These are phyloP conservation scores for Siphonodentalium dalli DNA, from an alignment of 2,888 invertebrate species.

Conservation along the genomic window DNA sequence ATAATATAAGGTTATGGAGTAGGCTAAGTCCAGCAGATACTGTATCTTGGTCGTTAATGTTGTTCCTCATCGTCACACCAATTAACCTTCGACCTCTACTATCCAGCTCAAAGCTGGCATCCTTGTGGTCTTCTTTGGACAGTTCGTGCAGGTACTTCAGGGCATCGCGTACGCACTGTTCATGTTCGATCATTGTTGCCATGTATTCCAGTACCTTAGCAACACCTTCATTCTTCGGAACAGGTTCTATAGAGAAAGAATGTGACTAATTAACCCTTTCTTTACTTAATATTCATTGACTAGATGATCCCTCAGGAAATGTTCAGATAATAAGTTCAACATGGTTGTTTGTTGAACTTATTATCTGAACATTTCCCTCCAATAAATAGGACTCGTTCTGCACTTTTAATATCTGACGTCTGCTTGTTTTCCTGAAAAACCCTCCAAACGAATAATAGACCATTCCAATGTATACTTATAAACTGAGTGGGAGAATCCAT, in stretches of 20 bases:
- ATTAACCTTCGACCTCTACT: conserved; percentile 48
- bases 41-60: conserved; percentile 46
- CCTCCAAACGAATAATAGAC: too few relatives aligned
- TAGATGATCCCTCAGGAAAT: too few relatives aligned
- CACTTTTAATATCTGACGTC: too few relatives aligned
- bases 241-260: conserved; percentile 29
- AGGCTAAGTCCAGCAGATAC: conserved; percentile 50
- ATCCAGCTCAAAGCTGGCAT: too few relatives aligned
- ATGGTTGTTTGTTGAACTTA: too few relatives aligned
- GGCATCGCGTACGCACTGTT: conserved; percentile 48
- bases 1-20: conserved; percentile 46
- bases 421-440: too few relatives aligned
- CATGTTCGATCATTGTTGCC: conserved; percentile 47
- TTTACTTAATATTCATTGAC: too few relatives aligned
- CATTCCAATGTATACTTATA: too few relatives aligned
- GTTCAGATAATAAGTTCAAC: too few relatives aligned
- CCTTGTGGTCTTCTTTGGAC: conserved; percentile 37
- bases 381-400: too few relatives aligned
- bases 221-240: conserved; percentile 46
- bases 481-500: too few relatives aligned
- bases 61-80: conserved; percentile 55
- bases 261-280: neutral
- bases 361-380: too few relatives aligned
- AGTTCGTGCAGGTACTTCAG: conserved; percentile 48
- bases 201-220: conserved; percentile 50